phyloP scores from a whole-genome alignment of 2,113 vertebrate genomes.

The Epinephelus lanceolatus region DNA sequence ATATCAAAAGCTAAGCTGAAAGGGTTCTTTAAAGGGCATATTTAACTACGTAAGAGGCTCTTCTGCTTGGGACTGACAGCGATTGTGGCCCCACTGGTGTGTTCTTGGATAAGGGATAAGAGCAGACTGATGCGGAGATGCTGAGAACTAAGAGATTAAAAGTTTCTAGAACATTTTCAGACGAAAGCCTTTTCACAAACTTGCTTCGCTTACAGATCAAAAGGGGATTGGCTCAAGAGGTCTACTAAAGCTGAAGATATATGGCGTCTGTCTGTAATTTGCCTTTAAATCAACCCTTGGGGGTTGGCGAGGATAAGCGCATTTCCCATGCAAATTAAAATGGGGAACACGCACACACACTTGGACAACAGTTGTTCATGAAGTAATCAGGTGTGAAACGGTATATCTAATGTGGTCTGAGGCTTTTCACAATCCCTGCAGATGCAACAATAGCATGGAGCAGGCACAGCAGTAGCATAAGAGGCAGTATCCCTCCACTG shows the following conservation, averaged over 20 bases:
- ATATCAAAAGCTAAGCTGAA: slow-evolving; percentile 43
- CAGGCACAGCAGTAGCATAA: slow-evolving; percentile 28
- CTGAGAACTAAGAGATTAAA: slow-evolving; percentile 56
- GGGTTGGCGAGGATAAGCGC: slow-evolving; percentile 15
- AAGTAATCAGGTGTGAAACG: slow-evolving; percentile 19
- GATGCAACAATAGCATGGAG: slow-evolving; percentile 21
- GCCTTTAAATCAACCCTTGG: slow-evolving; percentile 46
- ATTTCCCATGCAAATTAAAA: slow-evolving; percentile 39
- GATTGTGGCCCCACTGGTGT: slow-evolving; percentile 36
- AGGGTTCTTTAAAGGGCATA: slow-evolving; percentile 63
- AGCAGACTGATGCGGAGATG: slow-evolving; percentile 38
- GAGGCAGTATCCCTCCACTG: slow-evolving; percentile 13
- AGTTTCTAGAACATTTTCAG: slow-evolving; percentile 59
- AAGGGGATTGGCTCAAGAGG: slow-evolving; percentile 16
- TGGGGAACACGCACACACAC: slow-evolving; percentile 1
- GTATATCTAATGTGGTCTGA: not conserved
- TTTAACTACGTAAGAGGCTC: slow-evolving; percentile 54
- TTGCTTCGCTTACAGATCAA: slow-evolving; percentile 55
- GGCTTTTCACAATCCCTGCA: slow-evolving; percentile 24
- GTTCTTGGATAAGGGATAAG: slow-evolving; percentile 48
- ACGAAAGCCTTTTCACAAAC: slow-evolving; percentile 47
- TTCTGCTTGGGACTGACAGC: slow-evolving; percentile 22
- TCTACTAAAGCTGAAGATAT: slow-evolving; percentile 12
- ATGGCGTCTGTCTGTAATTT: slow-evolving; percentile 27
- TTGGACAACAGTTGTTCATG: slow-evolving; percentile 6